Percentiles rank a stretch among this genome's conserved stretches.
Conservation (phyloP, 1,140 invertebrate species). For the Wasmannia auropunctata region DNA sequence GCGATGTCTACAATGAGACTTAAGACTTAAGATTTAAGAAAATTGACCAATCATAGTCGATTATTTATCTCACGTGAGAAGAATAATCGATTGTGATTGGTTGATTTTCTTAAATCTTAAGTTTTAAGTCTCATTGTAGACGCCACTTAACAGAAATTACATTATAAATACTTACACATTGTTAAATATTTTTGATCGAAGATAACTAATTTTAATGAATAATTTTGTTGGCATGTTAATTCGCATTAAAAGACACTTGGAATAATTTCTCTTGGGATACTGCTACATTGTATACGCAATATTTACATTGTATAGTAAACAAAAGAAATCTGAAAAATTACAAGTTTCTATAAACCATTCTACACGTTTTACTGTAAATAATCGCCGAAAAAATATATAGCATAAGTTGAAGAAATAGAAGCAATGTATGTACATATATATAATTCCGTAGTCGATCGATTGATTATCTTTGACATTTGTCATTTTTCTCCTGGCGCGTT, state of each 20-base stretch:
- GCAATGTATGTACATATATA: background rate
- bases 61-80: too few relatives aligned
- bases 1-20: too few relatives aligned
- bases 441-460: background rate
- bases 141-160: background rate
- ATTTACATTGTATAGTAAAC: background rate
- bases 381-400: background rate
- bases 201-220: background rate
- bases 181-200: background rate
- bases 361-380: background rate
- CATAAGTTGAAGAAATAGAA: background rate
- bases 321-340: background rate
- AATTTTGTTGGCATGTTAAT: background rate
- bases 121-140: too few relatives aligned
- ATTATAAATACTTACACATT: background rate
- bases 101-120: too few relatives aligned
- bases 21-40: too few relatives aligned
- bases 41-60: too few relatives aligned
- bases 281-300: background rate
- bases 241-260: background rate
- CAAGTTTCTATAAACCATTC: background rate
- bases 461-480: background rate
- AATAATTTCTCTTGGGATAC: constrained; percentile 8
- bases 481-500: background rate
- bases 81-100: too few relatives aligned